Evolutionary conservation across 2,888 invertebrate species (phyloP).

Genomic region (Machimus atricapillus): DNA sequence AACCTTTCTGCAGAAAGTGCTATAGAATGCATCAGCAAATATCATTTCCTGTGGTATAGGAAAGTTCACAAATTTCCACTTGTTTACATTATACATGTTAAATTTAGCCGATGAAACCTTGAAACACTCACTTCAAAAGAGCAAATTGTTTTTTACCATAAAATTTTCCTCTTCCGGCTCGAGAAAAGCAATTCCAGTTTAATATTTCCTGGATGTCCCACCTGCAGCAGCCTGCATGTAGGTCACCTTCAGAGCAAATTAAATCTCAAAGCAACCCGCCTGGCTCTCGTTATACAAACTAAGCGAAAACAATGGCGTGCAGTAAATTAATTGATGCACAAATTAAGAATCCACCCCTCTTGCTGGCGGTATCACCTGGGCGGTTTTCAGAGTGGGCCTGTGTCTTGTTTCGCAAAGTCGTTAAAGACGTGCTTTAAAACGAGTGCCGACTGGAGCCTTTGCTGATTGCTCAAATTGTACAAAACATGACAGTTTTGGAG

Average conservation of each 20-base stretch:
- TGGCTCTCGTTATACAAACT: background rate
- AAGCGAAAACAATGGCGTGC: background rate
- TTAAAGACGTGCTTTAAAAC: background rate
- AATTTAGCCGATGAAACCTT: background rate
- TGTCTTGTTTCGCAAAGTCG: background rate
- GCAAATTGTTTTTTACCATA: conserved; percentile 4
- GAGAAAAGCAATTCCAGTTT: conserved; percentile 17
- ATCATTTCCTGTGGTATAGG: background rate
- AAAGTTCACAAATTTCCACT: background rate
- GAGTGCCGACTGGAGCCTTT: background rate
- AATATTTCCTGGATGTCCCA: background rate
- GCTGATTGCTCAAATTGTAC: conserved; percentile 25
- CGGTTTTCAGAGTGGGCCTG: background rate
- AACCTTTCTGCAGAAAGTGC: background rate
- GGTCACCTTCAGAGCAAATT: background rate
- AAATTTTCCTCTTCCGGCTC: background rate
- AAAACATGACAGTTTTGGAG: background rate
- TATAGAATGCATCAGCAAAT: background rate
- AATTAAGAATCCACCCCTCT: background rate
- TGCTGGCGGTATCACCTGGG: background rate
- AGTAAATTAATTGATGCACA: background rate
- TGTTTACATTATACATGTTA: background rate
- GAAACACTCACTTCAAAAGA: background rate
- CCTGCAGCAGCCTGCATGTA: background rate
- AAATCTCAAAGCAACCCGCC: background rate